phyloP scores from a whole-genome alignment of 2,113 vertebrate genomes.

The Hyaena hyaena region DNA sequence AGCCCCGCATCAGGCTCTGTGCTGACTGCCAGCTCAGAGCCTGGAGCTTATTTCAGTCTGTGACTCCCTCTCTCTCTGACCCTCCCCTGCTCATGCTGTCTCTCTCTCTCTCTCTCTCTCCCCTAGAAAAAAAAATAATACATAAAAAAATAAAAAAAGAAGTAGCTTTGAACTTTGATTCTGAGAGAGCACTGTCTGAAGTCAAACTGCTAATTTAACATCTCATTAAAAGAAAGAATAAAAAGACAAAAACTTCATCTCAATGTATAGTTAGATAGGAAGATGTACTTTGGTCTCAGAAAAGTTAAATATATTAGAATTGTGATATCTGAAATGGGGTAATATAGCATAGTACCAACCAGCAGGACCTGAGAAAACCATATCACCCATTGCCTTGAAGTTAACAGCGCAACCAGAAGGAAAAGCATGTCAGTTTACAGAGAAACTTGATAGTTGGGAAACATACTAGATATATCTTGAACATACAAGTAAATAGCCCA shows the following conservation, averaged over 20 bases:
- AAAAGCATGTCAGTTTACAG: background rate
- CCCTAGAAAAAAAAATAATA: too few relatives aligned
- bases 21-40: too few relatives aligned
- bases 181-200: background rate
- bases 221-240: slow-evolving; percentile 15
- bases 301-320: background rate
- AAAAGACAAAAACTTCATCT: background rate
- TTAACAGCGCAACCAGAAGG: background rate
- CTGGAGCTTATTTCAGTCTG: too few relatives aligned
- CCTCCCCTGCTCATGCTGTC: too few relatives aligned
- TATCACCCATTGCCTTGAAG: background rate
- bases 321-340: background rate
- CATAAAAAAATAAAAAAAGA: background rate
- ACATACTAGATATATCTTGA: background rate
- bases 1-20: too few relatives aligned
- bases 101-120: too few relatives aligned
- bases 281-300: slow-evolving; percentile 17
- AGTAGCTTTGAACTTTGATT: background rate
- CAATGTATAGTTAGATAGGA: background rate
- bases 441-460: slow-evolving; percentile 17
- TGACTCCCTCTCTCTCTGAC: too few relatives aligned
- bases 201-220: slow-evolving; percentile 29
- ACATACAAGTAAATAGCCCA: background rate
- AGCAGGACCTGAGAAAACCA: background rate
- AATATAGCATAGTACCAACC: background rate